These are phyloP conservation scores for Lasioglossum oenotherae DNA, from an alignment of 2,888 invertebrate species.

Conservation along the genomic window DNA sequence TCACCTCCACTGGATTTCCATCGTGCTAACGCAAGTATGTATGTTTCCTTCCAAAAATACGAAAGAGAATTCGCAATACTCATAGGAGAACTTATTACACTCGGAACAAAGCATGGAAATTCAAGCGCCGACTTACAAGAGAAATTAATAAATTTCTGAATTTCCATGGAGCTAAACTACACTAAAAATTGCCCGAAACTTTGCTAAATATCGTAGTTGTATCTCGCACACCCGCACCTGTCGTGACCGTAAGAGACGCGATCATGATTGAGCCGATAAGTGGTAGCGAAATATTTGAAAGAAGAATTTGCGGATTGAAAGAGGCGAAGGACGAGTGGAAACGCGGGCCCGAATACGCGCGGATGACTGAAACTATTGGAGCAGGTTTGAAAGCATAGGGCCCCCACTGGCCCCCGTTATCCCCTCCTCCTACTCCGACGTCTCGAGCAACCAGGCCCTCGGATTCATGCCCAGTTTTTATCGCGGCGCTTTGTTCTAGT, in stretches of 20 bases:
- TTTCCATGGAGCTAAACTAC: neutral
- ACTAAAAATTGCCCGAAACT: neutral
- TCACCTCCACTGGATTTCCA: neutral
- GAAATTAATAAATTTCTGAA: neutral
- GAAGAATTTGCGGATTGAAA: slow-evolving; percentile 17
- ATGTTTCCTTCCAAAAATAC: neutral
- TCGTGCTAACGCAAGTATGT: neutral
- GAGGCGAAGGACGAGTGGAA: slow-evolving; percentile 60
- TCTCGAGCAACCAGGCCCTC: slow-evolving; percentile 56
- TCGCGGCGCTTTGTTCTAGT: slow-evolving; percentile 82
- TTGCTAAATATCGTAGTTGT: neutral
- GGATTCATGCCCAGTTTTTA: slow-evolving; percentile 81
- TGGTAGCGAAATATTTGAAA: slow-evolving; percentile 11
- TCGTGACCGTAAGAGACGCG: neutral
- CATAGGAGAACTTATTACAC: neutral
- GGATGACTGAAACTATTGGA: slow-evolving; percentile 77
- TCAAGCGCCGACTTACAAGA: neutral
- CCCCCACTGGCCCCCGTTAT: slow-evolving; percentile 66
- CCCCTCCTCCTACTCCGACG: slow-evolving; percentile 52
- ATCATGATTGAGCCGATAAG: neutral
- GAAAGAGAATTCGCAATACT: neutral
- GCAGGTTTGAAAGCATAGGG: slow-evolving; percentile 74
- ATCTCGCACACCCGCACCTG: neutral
- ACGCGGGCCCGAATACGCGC: slow-evolving; percentile 71
- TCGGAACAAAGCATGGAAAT: neutral